Base-by-base conservation (phyloP, 2,888 invertebrate genomes). In the Thymelicus acteon region DNA sequence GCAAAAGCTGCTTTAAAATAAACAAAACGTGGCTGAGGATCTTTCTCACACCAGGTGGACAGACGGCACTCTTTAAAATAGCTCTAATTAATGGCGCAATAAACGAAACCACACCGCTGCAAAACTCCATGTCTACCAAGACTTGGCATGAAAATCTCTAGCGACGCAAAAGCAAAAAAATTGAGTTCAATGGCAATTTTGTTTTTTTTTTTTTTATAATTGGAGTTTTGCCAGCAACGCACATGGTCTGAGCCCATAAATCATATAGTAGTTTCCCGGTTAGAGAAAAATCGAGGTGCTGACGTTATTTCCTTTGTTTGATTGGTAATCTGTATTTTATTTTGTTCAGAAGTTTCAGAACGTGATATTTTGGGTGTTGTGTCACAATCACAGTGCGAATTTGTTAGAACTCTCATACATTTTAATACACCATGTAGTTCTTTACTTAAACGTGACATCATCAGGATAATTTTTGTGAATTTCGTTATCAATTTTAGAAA, bases 151-250 rank as follows among this genome's bases (percentile, higher is more conserved):
- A 52, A 60, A 52, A 61, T 40, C 49, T 24, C n/a, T n/a, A 67
- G 60, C 39, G 39, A 67, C 67, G 67, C 67, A 67, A 58, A 68
- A 69, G 57, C 47, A 62, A 63, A 63, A 69, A 63, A 69, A 57
- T 8, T 44, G 57, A 57, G 69, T 48, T 69, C 58, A 69, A 31
- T 63, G 69, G 58, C 63, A 69, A 39, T 63, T 7, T 40, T n/a
- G 60, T 44, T 44, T 60, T 62, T 69, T 61, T 52, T 44, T 44
- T 60, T 62, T 69, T 61, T 52, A 57, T 57, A 31, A 57, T 68
- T 69, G 69, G 58, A 39, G 12, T 39, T 0, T 48, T 58, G 63
- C 63, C 69, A 63, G 63, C 57, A 69, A 47, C 63, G 63, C 69
- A 69, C 40, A 69, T 69, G 69, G 63, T 15, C 47, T 40, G 13